Evolutionary conservation across 2,888 invertebrate genomes (phyloP).

Genomic region (Heteromurus nitidus): DNA sequence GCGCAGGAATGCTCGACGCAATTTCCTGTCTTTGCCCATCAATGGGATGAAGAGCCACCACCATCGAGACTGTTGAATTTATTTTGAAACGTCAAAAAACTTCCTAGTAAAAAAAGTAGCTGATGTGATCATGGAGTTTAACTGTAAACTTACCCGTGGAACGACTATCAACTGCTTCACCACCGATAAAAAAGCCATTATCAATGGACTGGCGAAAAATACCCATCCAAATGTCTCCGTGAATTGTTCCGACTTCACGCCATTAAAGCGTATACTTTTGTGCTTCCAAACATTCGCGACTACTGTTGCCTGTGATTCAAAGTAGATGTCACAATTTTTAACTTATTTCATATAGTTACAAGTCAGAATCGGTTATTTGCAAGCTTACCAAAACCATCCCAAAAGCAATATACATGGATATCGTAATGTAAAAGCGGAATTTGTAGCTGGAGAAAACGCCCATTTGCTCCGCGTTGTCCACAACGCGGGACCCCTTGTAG

Average conservation of each 20-base stretch:
- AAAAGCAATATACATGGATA: conserved; percentile 14
- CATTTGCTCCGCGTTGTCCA: conserved; percentile 68
- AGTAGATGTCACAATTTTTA: no score
- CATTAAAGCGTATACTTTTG: conserved; percentile 23
- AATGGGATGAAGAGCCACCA: conserved; percentile 35
- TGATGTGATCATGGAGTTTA: no score
- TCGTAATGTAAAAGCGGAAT: conserved; percentile 1
- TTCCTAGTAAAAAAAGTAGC: no score
- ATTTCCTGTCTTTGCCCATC: conserved; percentile 29
- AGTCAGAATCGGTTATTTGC: no score
- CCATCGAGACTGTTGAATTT: conserved; percentile 37
- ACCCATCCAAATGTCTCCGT: conserved; percentile 49
- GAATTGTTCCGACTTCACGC: neutral
- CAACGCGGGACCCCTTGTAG: conserved; percentile 51
- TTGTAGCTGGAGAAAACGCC: conserved; percentile 23
- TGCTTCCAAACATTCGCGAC: neutral
- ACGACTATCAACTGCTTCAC: conserved; percentile 54
- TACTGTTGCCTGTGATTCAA: neutral
- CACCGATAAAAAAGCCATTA: conserved; percentile 42
- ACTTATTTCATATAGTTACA: neutral
- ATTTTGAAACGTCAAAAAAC: no score
- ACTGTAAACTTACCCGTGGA: conserved; percentile 4
- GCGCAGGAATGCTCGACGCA: conserved; percentile 39
- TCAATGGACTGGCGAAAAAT: conserved; percentile 32
- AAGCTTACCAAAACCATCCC: neutral